Evolutionary conservation across 2,888 invertebrate genomes (phyloP), one percentile per base, ranked within the genome.

Genomic region (Ditula angustiorana): DNA sequence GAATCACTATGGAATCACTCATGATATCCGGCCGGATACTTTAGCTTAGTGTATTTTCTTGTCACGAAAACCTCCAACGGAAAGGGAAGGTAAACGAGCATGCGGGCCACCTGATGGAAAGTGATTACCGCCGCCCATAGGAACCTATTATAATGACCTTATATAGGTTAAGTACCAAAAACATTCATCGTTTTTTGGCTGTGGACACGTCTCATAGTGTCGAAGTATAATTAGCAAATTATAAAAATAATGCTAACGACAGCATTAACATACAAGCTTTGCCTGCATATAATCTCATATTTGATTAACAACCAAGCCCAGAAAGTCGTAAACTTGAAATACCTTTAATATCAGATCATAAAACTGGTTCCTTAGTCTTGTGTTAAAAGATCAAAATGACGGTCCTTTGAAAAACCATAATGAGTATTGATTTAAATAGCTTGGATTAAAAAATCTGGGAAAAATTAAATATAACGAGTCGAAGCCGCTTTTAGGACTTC

Each of bases 351-450:
- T 90, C 88, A 83, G 87, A 90, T 87, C 83, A 88, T 89, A 88
- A 90, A 90, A 90, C 89, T 86, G 83, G 86, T 87, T 88, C 86
- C 86, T 87, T 90, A 87, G 87, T 87, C 80, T 81, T 82, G 80
- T 82, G 82, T 85, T 87, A 82, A 88, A 86, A 86, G 80, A 81
- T 82, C 82, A 75, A 86, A 85, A 90, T 88, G 88, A 90, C 87
- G 88, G 88, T 87, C 89, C 87, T 88, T 89, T 86, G 84, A 87
- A 88, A 85, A 86, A 81, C 87, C 86, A 91, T 92, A 92, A 92
- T 89, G 89, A 90, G 90, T 90, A 92, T 92, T 92, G 92, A 92
- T 92, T 92, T 90, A 92, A 91, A 92, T 89, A 86, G 86, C 85
- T 86, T 79, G 87, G 86, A 88, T 90, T 88, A 85, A 89, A n/a